These are phyloP conservation scores for Luehdorfia chinensis DNA, from an alignment of 1,140 invertebrate species.

Conservation along the genomic window DNA sequence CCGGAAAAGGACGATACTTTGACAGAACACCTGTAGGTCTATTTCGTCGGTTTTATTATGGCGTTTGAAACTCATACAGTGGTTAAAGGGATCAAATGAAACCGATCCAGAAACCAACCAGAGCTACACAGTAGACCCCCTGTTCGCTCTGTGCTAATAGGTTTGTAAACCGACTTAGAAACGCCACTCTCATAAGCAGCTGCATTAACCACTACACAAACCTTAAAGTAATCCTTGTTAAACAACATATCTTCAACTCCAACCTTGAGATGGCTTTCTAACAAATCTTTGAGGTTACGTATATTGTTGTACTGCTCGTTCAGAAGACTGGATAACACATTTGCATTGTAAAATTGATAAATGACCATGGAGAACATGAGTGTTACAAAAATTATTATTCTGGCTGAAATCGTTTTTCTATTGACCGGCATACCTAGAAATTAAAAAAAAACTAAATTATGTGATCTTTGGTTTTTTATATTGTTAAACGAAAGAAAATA, in stretches of 20 bases:
- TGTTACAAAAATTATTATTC: slow-evolving; percentile 79
- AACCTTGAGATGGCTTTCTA: slow-evolving; percentile 79
- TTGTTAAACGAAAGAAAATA: background rate
- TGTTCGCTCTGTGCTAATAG: no score
- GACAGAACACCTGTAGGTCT: no score
- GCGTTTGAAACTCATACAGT: no score
- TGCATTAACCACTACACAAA: no score
- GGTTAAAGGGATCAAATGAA: no score
- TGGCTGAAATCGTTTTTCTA: slow-evolving; percentile 75
- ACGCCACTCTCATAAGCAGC: no score
- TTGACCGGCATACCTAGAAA: slow-evolving; percentile 69
- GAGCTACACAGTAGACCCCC: no score
- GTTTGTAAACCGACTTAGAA: no score
- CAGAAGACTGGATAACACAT: slow-evolving; percentile 84
- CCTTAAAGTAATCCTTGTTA: slow-evolving; percentile 80
- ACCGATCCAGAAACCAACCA: no score
- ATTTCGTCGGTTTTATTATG: no score
- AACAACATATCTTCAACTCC: slow-evolving; percentile 81
- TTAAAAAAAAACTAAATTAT: slow-evolving; percentile 3
- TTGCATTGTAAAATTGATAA: slow-evolving; percentile 86
- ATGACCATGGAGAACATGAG: slow-evolving; percentile 81
- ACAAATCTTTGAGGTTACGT: slow-evolving; percentile 78
- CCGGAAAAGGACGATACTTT: no score
- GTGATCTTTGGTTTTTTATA: background rate
- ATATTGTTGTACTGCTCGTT: slow-evolving; percentile 81